phyloP scores from a whole-genome alignment of 1,140 invertebrate genomes.

The Mylabris phalerata region DNA sequence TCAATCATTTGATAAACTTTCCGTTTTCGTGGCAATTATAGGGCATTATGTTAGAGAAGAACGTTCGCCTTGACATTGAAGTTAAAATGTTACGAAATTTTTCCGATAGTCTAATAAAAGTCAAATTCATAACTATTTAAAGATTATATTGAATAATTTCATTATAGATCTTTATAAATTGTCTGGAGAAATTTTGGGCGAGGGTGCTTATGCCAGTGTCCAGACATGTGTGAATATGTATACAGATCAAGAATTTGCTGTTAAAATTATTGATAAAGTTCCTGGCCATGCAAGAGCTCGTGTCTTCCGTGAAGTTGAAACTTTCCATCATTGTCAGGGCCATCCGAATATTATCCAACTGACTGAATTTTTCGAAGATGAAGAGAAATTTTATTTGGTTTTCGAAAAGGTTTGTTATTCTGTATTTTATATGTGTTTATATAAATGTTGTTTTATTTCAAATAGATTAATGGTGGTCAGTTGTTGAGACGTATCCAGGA shows the following conservation, averaged over 20 bases:
- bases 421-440: constrained; percentile 11
- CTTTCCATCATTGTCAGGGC: constrained; percentile 94
- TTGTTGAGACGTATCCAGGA: constrained; percentile 88
- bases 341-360: constrained; percentile 97
- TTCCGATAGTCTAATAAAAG: no score
- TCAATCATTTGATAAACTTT: no score
- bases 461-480: constrained; percentile 78
- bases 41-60: no score
- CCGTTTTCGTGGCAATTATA: no score
- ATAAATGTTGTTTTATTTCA: no score
- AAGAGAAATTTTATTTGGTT: constrained; percentile 93
- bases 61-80: no score
- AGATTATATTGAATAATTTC: constrained; percentile 30
- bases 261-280: constrained; percentile 96
- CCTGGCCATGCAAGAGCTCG: constrained; percentile 84
- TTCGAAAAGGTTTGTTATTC: constrained; percentile 75
- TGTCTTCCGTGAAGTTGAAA: constrained; percentile 97
- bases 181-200: constrained; percentile 90
- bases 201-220: constrained; percentile 94
- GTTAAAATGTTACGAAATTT: no score
- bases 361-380: constrained; percentile 95
- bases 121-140: not conserved
- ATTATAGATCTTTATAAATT: constrained; percentile 84
- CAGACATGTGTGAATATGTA: constrained; percentile 87
- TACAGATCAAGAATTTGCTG: constrained; percentile 89